Percentiles rank a stretch among this genome's conserved stretches.
Evolutionary conservation across 2,113 vertebrate genomes (phyloP).

Genomic region (Abramis brama): DNA sequence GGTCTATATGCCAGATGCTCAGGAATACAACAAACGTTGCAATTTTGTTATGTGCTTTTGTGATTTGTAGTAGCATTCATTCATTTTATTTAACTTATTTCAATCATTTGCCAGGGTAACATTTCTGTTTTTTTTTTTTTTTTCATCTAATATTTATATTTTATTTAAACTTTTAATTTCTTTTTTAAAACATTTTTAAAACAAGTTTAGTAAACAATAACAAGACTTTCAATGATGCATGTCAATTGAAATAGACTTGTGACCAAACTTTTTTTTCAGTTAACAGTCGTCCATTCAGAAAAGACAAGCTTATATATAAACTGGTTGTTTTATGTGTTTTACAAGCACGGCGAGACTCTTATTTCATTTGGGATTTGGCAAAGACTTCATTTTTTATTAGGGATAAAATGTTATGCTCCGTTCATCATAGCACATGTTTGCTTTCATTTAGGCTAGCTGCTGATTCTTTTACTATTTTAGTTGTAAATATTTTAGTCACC

Average conservation of each 20-base stretch:
- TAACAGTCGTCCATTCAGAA: slow-evolving; percentile 21
- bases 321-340: slow-evolving; percentile 36
- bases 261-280: not conserved
- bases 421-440: slow-evolving; percentile 40
- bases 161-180: not conserved
- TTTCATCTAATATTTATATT: not conserved
- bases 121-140: not conserved
- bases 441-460: slow-evolving; percentile 34
- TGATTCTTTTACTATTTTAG: slow-evolving; percentile 38
- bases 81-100: not conserved
- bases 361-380: slow-evolving; percentile 30
- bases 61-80: not conserved
- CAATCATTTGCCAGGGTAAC: not conserved
- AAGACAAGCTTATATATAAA: slow-evolving; percentile 34
- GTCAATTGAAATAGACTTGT: not conserved
- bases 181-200: no score
- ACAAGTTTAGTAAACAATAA: not conserved
- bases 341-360: slow-evolving; percentile 27
- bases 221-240: not conserved
- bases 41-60: not conserved
- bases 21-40: no score
- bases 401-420: slow-evolving; percentile 14
- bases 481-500: slow-evolving; percentile 45
- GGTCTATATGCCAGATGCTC: no score
- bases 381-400: slow-evolving; percentile 33